Evolutionary conservation across 2,113 vertebrate species (phyloP).

Genomic region (Podarcis muralis): DNA sequence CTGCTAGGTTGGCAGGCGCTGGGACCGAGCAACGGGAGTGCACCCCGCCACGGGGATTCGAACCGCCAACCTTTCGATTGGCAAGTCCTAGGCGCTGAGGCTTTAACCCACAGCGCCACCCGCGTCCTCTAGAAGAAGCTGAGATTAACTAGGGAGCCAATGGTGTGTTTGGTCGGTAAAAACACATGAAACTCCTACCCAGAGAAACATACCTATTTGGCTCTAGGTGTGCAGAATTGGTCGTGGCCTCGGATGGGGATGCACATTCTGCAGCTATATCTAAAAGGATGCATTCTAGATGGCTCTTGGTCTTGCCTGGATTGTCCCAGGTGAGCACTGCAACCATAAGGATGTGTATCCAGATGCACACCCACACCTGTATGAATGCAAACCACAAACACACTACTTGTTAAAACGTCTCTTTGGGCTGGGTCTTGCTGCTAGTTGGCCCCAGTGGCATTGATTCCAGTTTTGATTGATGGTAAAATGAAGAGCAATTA

Average conservation of each 20-base stretch:
- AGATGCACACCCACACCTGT: not conserved
- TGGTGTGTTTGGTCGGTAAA: not conserved
- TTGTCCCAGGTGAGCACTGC: not conserved
- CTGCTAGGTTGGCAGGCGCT: too few species aligned
- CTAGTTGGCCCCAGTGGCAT: constrained; percentile 2
- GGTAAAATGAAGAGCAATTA: constrained; percentile 35
- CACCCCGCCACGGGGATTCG: too few species aligned
- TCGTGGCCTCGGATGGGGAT: not conserved
- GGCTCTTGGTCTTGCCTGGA: not conserved
- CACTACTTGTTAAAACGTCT: not conserved
- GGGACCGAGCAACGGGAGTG: too few species aligned
- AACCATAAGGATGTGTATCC: not conserved
- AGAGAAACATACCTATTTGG: not conserved
- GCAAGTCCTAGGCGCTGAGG: too few species aligned
- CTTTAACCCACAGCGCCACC: too few species aligned
- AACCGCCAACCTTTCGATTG: too few species aligned
- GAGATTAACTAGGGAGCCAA: not conserved
- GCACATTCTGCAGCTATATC: not conserved
- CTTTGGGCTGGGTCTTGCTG: too few species aligned
- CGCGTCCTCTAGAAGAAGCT: too few species aligned
- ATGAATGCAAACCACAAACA: not conserved
- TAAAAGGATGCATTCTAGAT: not conserved
- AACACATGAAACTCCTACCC: not conserved
- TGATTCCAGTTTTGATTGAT: constrained; percentile 28
- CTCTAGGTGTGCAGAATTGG: not conserved